Percentiles rank a stretch among this genome's conserved stretches.
phyloP scores from a whole-genome alignment of 53 echinoderm and acorn worm species.

The Antedon mediterranea region DNA sequence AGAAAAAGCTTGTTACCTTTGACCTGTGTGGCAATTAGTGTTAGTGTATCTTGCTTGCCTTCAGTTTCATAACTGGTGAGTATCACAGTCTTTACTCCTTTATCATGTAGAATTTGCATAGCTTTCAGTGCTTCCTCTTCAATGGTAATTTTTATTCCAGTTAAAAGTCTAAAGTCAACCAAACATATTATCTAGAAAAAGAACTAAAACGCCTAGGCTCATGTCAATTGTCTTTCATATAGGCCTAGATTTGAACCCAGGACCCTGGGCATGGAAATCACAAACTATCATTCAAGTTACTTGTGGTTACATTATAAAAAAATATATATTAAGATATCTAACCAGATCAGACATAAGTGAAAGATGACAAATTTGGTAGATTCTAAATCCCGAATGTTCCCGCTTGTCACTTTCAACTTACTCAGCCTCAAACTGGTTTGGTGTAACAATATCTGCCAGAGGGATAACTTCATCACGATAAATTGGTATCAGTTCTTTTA shows the following conservation, averaged over 20 bases:
- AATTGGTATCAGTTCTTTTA: too few species aligned
- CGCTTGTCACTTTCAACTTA: too few species aligned
- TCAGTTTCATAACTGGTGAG: conserved; percentile 64
- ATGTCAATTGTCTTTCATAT: too few species aligned
- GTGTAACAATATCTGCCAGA: conserved; percentile 71
- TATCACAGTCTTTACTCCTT: conserved; percentile 64
- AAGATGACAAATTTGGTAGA: too few species aligned
- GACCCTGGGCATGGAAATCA: too few species aligned
- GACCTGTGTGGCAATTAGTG: conserved; percentile 48
- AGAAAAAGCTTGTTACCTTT: too few species aligned
- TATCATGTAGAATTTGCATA: conserved; percentile 57
- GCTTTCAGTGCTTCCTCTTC: conserved; percentile 58
- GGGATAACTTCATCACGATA: conserved; percentile 74
- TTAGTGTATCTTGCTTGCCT: conserved; percentile 30
- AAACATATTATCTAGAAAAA: neutral
- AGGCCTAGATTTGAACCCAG: too few species aligned
- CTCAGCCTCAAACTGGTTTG: conserved; percentile 99
- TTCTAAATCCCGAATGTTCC: too few species aligned
- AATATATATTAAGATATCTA: too few species aligned
- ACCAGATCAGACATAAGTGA: too few species aligned
- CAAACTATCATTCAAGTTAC: too few species aligned
- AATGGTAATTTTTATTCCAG: conserved; percentile 64
- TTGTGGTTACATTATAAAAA: too few species aligned
- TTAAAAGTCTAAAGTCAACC: conserved; percentile 39
- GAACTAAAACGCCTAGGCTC: neutral